Percentiles rank a stretch among this genome's conserved stretches.
Evolutionary conservation across 2,888 invertebrate genomes (phyloP).

Genomic region (Parelbella ahira): DNA sequence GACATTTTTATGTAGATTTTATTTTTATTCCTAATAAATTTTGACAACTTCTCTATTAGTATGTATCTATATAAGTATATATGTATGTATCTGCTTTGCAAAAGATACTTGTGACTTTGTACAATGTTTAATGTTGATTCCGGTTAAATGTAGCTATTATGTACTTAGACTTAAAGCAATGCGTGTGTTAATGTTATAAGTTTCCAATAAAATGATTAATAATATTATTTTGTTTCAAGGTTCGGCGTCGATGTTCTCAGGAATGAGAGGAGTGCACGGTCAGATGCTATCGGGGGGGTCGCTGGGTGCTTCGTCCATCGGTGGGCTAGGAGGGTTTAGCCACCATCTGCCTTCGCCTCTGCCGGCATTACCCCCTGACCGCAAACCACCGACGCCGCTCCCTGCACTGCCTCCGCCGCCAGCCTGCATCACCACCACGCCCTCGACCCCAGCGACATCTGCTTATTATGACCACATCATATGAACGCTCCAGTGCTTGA

Average conservation of each 20-base stretch:
- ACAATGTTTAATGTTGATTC: too few relatives aligned
- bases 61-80: too few relatives aligned
- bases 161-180: too few relatives aligned
- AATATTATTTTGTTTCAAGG: conserved; percentile 46
- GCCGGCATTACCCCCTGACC: conserved; percentile 72
- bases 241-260: conserved; percentile 61
- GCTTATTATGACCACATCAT: conserved; percentile 51
- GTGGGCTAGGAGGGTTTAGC: conserved; percentile 58
- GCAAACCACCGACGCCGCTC: conserved; percentile 80
- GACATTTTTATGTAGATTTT: too few relatives aligned
- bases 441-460: conserved; percentile 65
- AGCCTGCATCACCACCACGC: conserved; percentile 39
- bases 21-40: too few relatives aligned
- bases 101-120: too few relatives aligned
- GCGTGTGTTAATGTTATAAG: too few relatives aligned
- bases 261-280: conserved; percentile 66
- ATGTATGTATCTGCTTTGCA: too few relatives aligned
- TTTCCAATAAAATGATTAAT: too few relatives aligned
- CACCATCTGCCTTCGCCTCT: conserved; percentile 57
- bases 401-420: conserved; percentile 75
- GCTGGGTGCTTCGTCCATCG: conserved; percentile 47
- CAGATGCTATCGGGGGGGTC: conserved; percentile 61
- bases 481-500: conserved; percentile 28
- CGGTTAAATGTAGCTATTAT: too few relatives aligned
- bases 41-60: too few relatives aligned